phyloP scores from a whole-genome alignment of 2,797 vertebrate species.

The Pseudotriccus pelzelni region DNA sequence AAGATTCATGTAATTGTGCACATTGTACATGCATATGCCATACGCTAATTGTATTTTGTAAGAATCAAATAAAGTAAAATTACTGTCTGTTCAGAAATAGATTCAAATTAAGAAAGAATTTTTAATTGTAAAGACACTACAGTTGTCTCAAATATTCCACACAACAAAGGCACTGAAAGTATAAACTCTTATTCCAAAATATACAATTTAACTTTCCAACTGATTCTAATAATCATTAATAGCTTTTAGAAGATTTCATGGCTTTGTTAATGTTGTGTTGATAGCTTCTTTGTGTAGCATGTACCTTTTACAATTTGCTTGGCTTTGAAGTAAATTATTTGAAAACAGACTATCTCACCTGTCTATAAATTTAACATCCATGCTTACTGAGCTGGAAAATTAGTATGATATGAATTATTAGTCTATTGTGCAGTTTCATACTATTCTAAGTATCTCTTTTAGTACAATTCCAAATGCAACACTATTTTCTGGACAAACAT shows the following conservation, averaged over 20 bases:
- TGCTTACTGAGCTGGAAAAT: background rate
- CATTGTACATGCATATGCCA: conserved; percentile 20
- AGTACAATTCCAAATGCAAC: background rate
- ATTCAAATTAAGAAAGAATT: conserved; percentile 28
- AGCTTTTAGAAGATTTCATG: background rate
- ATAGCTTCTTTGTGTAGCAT: background rate
- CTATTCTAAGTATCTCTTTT: background rate
- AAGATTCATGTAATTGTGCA: conserved; percentile 56
- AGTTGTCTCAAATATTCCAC: background rate
- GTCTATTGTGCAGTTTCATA: background rate
- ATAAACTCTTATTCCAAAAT: background rate
- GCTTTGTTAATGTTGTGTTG: background rate
- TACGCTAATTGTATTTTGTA: conserved; percentile 28
- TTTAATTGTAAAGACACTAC: background rate
- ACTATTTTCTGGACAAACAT: background rate
- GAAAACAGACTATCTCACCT: background rate
- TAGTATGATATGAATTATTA: background rate
- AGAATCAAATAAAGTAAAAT: conserved; percentile 46
- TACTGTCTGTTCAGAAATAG: conserved; percentile 16
- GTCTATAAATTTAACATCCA: background rate
- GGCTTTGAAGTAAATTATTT: background rate
- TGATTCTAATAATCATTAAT: background rate
- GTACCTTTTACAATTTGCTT: background rate
- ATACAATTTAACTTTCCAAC: background rate
- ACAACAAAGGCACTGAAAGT: background rate